phyloP scores from a whole-genome alignment of 2,113 vertebrate genomes.

The Gasterosteus nipponicus region DNA sequence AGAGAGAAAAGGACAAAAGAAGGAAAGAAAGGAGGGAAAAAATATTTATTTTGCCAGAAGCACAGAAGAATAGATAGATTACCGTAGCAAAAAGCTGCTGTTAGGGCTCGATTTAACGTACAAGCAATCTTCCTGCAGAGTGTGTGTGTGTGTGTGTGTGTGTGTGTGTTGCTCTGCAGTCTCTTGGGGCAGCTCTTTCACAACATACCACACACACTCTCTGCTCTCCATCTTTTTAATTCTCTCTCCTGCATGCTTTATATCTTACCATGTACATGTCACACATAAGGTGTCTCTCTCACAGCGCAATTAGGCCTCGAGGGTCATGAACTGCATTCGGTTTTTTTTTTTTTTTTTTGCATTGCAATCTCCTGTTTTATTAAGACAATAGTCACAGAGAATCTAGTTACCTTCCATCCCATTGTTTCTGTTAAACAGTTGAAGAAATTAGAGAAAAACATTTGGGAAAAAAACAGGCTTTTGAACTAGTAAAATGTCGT shows the following conservation, averaged over 20 bases:
- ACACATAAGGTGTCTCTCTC: background rate
- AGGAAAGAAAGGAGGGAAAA: conserved; percentile 1
- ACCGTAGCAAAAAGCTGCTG: conserved; percentile 35
- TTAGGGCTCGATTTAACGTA: conserved; percentile 51
- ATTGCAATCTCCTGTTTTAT: background rate
- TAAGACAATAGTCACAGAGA: background rate
- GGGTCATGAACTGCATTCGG: background rate
- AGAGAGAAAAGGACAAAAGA: conserved; percentile 16
- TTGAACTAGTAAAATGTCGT: background rate
- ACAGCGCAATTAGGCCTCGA: background rate
- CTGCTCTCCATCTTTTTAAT: conserved; percentile 14
- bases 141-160: conserved; percentile 19
- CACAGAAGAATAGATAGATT: conserved; percentile 50
- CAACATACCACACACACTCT: conserved; percentile 45
- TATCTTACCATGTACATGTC: background rate
- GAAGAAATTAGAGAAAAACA: background rate
- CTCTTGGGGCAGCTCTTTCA: conserved; percentile 48
- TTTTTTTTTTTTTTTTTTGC: background rate
- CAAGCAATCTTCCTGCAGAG: conserved; percentile 50
- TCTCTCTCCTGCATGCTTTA: conserved; percentile 16
- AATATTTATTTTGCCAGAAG: conserved; percentile 43
- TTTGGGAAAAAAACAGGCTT: background rate
- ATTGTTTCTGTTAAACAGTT: background rate
- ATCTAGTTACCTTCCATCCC: background rate
- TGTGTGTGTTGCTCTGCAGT: conserved; percentile 35